These are phyloP conservation scores for Hydropsyche tenuis DNA, from an alignment of 1,140 invertebrate species.

Conservation along the genomic window DNA sequence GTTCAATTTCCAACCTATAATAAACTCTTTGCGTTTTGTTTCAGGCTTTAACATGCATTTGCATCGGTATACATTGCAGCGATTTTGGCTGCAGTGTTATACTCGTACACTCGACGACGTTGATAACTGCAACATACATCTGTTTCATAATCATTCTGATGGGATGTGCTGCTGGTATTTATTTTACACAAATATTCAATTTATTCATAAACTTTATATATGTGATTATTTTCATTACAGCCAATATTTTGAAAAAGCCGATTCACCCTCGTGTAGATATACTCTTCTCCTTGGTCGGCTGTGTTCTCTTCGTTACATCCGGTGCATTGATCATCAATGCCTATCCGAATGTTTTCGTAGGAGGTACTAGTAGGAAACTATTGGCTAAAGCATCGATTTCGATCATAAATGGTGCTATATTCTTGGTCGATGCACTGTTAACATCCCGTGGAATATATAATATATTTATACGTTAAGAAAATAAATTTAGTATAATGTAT, in stretches of 20 bases:
- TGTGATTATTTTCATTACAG: constrained; percentile 57
- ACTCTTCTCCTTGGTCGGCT: constrained; percentile 74
- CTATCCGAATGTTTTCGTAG: constrained; percentile 60
- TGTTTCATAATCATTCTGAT: constrained; percentile 69
- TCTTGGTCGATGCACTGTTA: constrained; percentile 73
- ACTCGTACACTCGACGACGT: constrained; percentile 65
- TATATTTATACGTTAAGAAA: neutral
- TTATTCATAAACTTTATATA: neutral
- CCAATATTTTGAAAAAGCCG: constrained; percentile 65
- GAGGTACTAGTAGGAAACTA: constrained; percentile 64
- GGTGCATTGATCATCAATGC: constrained; percentile 71
- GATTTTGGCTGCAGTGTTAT: constrained; percentile 61
- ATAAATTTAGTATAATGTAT: neutral
- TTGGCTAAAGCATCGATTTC: constrained; percentile 72
- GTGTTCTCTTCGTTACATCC: constrained; percentile 70
- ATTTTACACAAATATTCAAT: neutral
- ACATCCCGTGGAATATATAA: constrained; percentile 71
- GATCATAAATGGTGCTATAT: constrained; percentile 72
- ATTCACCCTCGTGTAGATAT: constrained; percentile 71
- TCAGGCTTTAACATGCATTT: constrained; percentile 65
- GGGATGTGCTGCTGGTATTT: constrained; percentile 65
- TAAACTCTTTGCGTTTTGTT: constrained; percentile 48
- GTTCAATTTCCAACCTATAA: neutral
- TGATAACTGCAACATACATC: constrained; percentile 67
- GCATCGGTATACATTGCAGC: constrained; percentile 66